Evolutionary conservation across 2,113 vertebrate genomes (phyloP).

Genomic region (Phalacrocorax carbo): DNA sequence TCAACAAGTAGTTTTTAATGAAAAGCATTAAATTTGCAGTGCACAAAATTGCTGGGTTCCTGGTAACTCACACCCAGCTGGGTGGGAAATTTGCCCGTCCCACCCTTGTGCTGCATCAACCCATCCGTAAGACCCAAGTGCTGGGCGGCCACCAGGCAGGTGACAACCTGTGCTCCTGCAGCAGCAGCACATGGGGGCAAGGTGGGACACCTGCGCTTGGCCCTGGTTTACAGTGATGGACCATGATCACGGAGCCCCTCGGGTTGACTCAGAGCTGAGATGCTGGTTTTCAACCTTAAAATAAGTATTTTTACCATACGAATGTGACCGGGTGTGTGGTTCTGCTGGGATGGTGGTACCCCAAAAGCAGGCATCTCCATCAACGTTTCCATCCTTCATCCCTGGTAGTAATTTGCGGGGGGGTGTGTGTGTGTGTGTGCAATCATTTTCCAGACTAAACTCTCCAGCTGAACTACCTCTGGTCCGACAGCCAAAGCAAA

Average conservation of each 20-base stretch:
- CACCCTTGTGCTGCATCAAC: fast-evolving
- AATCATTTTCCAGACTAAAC: background rate
- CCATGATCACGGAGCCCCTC: background rate
- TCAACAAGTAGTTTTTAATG: background rate
- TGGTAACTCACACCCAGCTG: background rate
- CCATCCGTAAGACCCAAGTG: background rate
- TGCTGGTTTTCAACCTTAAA: background rate
- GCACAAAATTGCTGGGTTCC: background rate
- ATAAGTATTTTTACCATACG: background rate
- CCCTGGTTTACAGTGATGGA: background rate
- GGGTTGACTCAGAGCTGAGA: background rate
- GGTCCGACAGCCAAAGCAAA: background rate
- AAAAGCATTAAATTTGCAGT: background rate
- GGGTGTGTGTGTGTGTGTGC: too few species aligned
- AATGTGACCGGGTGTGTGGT: background rate
- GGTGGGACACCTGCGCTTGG: background rate
- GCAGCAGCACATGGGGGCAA: background rate
- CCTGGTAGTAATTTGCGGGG: too few species aligned
- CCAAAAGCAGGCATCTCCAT: background rate
- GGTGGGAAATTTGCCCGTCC: background rate
- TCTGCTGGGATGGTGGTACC: background rate
- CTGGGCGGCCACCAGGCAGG: background rate
- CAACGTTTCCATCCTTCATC: fast-evolving
- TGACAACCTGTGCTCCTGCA: background rate
- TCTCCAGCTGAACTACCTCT: background rate